Conservation (phyloP, 2,113 vertebrate genomes). For the Callorhinus ursinus region DNA sequence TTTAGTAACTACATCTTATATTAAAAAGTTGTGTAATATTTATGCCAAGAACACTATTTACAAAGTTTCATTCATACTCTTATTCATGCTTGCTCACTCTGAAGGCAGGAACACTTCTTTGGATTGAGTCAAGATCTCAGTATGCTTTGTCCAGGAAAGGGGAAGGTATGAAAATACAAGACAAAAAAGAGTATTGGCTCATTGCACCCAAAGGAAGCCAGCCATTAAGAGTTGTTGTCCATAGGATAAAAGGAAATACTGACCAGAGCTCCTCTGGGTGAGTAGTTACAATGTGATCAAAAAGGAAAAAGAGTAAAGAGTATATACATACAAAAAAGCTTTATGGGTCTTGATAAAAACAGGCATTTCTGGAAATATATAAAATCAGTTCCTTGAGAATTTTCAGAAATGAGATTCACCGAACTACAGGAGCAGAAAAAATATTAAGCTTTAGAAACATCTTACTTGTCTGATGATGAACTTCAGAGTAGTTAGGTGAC, state of each 20-base stretch:
- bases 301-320: slow-evolving; percentile 5
- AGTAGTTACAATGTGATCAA: slow-evolving; percentile 38
- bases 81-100: background rate
- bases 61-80: slow-evolving; percentile 14
- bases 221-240: background rate
- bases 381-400: slow-evolving; percentile 50
- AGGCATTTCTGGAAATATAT: background rate
- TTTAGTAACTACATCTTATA: slow-evolving; percentile 17
- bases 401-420: slow-evolving; percentile 41
- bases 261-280: background rate
- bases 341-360: slow-evolving; percentile 16
- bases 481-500: background rate
- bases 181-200: slow-evolving; percentile 27
- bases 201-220: background rate
- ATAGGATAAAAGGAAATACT: background rate
- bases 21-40: slow-evolving; percentile 22
- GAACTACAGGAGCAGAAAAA: background rate
- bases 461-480: slow-evolving; percentile 19
- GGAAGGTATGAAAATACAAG: slow-evolving; percentile 33
- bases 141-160: slow-evolving; percentile 50
- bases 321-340: background rate
- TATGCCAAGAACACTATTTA: slow-evolving; percentile 58
- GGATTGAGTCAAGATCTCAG: background rate
- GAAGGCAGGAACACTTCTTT: slow-evolving; percentile 45
- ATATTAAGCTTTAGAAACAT: slow-evolving; percentile 31